A percentile compares a stretch with the other conserved stretches of the same genome.
phyloP scores from a whole-genome alignment of 2,113 vertebrate genomes.

The Lepus americanus region DNA sequence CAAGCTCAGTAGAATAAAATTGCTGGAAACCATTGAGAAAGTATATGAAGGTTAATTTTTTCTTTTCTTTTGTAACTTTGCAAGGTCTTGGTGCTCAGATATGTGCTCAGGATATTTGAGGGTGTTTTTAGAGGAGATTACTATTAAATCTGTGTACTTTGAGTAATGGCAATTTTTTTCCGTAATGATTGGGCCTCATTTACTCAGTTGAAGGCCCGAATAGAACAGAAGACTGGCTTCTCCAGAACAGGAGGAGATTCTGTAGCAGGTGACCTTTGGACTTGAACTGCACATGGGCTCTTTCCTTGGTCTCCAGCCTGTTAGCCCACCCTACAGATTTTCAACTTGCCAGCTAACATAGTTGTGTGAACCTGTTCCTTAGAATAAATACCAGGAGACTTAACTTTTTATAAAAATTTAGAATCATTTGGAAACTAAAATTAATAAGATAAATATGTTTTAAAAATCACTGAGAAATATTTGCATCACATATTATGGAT shows the following conservation, averaged over 20 bases:
- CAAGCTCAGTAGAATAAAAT: not conserved
- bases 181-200: not conserved
- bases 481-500: not conserved
- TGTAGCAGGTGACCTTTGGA: not conserved
- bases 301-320: not conserved
- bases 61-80: not conserved
- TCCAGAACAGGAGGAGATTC: not conserved
- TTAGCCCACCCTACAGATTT: not conserved
- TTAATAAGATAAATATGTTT: not conserved
- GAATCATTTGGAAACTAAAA: not conserved
- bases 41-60: not conserved
- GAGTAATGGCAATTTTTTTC: not conserved
- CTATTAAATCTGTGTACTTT: not conserved
- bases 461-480: not conserved
- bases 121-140: not conserved
- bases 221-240: not conserved
- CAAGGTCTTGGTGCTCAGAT: not conserved
- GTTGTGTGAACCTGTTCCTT: not conserved
- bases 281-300: not conserved
- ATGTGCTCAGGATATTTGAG: not conserved
- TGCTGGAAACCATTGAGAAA: not conserved
- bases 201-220: not conserved
- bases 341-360: not conserved
- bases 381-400: not conserved
- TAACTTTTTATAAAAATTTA: not conserved